A percentile compares a stretch with the other conserved stretches of the same genome.
Evolutionary conservation across 2,113 vertebrate genomes (phyloP).

Genomic region (Laticauda colubrina): DNA sequence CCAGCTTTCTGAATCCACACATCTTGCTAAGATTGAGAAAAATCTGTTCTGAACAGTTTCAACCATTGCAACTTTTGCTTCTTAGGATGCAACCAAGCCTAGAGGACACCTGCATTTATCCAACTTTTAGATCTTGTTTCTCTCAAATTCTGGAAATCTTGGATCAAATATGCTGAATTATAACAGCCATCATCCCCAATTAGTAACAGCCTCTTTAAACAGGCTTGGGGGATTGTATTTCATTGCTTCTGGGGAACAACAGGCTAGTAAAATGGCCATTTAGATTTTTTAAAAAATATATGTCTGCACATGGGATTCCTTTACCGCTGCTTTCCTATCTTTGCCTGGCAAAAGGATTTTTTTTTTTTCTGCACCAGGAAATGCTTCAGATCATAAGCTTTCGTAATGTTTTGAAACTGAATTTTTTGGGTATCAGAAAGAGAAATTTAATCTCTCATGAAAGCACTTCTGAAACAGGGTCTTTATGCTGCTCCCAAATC

Average conservation of each 20-base stretch:
- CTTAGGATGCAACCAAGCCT: background rate
- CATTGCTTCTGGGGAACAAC: background rate
- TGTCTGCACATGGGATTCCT: background rate
- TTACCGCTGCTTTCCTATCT: background rate
- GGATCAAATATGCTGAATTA: background rate
- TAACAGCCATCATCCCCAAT: background rate
- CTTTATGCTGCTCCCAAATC: background rate
- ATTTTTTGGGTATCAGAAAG: background rate
- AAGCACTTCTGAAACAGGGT: background rate
- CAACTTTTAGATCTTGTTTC: background rate
- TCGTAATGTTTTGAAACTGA: background rate
- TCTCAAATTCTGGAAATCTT: background rate
- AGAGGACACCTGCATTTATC: background rate
- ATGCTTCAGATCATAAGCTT: background rate
- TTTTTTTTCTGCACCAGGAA: background rate
- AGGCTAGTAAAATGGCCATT: background rate
- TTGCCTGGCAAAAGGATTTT: background rate
- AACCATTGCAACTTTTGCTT: background rate
- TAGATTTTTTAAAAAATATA: background rate
- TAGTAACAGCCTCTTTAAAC: background rate
- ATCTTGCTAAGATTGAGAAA: background rate
- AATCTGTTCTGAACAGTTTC: background rate
- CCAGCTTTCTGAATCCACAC: background rate
- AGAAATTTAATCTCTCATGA: background rate
- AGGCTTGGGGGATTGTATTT: background rate